These are phyloP conservation scores for Alsophila aescularia DNA, from an alignment of 2,888 invertebrate genomes.

Conservation along the genomic window DNA sequence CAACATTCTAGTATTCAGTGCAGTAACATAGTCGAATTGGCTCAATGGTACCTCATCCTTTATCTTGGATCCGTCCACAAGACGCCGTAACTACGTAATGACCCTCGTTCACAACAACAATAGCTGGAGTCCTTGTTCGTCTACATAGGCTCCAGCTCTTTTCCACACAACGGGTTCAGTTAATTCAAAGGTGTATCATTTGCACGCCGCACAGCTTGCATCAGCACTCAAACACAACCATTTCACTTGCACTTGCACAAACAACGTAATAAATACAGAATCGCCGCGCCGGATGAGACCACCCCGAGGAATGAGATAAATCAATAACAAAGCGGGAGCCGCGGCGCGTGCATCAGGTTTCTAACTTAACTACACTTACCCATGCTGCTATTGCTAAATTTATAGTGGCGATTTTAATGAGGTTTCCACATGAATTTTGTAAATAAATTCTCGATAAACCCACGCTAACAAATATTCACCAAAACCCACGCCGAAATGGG, in stretches of 20 bases:
- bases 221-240: constrained; percentile 33
- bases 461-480: constrained; percentile 74
- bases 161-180: background rate
- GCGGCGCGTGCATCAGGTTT: constrained; percentile 23
- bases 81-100: constrained; percentile 26
- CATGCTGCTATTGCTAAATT: constrained; percentile 48
- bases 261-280: constrained; percentile 54
- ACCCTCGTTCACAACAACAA: constrained; percentile 25
- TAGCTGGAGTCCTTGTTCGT: background rate
- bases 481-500: constrained; percentile 78
- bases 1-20: background rate
- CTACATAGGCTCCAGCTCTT: background rate
- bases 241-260: constrained; percentile 49
- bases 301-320: constrained; percentile 66
- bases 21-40: background rate
- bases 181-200: constrained; percentile 1
- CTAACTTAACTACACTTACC: constrained; percentile 55
- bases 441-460: constrained; percentile 63
- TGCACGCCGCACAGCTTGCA: constrained; percentile 31
- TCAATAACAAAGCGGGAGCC: constrained; percentile 64
- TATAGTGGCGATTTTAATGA: constrained; percentile 38
- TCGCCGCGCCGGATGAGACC: constrained; percentile 49
- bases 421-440: constrained; percentile 37
- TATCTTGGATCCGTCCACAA: background rate
- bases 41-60: background rate